These are phyloP conservation scores for Pemphredon lugubris DNA, from an alignment of 2,888 invertebrate species.

Conservation along the genomic window DNA sequence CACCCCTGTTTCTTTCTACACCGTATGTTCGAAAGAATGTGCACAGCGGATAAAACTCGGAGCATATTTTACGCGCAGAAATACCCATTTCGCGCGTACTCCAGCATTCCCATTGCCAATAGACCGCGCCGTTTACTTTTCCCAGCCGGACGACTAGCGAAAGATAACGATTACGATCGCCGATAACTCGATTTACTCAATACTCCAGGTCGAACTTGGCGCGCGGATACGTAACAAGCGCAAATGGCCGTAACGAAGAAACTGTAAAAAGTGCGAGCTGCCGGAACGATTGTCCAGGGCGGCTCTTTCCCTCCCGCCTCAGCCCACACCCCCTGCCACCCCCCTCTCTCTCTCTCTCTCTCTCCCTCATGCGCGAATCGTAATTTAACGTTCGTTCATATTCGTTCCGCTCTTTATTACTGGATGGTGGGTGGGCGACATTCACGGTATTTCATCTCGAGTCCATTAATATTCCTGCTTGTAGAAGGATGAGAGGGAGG, in stretches of 20 bases:
- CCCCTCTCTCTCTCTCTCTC: too few relatives aligned
- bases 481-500: neutral
- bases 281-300: neutral
- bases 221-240: neutral
- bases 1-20: too few relatives aligned
- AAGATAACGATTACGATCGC: constrained; percentile 3
- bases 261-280: neutral
- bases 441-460: constrained; percentile 61
- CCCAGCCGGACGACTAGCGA: neutral
- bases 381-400: constrained; percentile 54
- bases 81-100: neutral
- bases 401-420: constrained; percentile 58
- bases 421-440: constrained; percentile 32
- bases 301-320: too few relatives aligned
- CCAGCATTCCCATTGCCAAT: neutral
- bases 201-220: neutral
- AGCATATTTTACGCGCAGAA: constrained; percentile 9
- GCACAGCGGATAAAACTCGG: constrained; percentile 18
- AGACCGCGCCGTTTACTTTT: neutral
- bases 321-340: too few relatives aligned
- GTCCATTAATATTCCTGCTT: constrained; percentile 64
- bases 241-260: neutral
- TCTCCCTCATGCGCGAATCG: constrained; percentile 25
- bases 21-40: too few relatives aligned
- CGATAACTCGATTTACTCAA: neutral